These are phyloP conservation scores for Venturia canescens DNA, from an alignment of 1,140 invertebrate species.

Conservation along the genomic window DNA sequence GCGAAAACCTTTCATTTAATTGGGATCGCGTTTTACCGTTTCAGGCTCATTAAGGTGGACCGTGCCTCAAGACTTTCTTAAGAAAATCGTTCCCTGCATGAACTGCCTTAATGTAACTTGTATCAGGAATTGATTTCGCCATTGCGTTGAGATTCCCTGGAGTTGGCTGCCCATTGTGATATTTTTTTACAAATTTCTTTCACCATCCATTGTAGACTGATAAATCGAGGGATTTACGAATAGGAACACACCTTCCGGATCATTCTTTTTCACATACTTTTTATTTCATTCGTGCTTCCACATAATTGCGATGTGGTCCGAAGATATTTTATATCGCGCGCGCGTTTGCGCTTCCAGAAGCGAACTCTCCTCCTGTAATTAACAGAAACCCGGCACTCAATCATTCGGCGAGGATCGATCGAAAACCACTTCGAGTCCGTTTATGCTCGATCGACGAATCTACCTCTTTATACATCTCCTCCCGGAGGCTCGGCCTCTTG, in stretches of 20 bases:
- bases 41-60: too few species aligned
- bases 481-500: background rate
- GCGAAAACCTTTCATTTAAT: too few species aligned
- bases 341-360: background rate
- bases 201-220: background rate
- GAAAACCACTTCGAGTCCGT: constrained; percentile 2
- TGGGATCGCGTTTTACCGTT: too few species aligned
- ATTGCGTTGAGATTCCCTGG: background rate
- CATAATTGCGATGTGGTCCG: background rate
- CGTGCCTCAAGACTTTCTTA: too few species aligned
- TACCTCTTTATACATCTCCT: background rate
- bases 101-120: too few species aligned
- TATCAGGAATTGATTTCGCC: background rate
- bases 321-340: background rate
- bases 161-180: too few species aligned
- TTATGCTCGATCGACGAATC: constrained; percentile 2
- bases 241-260: background rate
- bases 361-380: constrained; percentile 7
- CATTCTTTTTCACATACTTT: background rate
- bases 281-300: background rate
- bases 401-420: background rate
- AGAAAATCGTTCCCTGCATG: too few species aligned
- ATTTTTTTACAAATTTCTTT: background rate
- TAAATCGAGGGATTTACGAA: background rate
- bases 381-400: background rate